Conservation (phyloP, 2,797 vertebrate species). For the Epinephelus coioides region DNA sequence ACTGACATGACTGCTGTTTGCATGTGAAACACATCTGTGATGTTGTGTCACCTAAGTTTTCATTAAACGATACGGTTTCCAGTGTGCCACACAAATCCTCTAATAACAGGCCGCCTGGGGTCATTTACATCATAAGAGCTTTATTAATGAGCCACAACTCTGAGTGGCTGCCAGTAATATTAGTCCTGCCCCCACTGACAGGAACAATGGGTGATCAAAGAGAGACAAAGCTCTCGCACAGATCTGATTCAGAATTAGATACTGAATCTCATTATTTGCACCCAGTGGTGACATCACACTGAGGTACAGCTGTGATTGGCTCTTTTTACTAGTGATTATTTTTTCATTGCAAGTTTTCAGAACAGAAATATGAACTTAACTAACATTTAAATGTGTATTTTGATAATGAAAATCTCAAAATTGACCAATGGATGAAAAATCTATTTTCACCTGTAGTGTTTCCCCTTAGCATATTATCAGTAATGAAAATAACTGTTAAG, state of each 20-base stretch:
- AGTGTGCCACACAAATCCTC: background rate
- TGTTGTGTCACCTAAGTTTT: constrained; percentile 6
- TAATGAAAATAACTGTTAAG: too few relatives aligned
- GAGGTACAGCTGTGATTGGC: background rate
- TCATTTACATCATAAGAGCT: constrained; percentile 25
- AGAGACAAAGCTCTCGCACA: constrained; percentile 4
- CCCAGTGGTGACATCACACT: constrained; percentile 2
- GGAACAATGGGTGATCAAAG: constrained; percentile 28
- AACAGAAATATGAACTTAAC: too few relatives aligned
- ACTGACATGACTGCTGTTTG: background rate
- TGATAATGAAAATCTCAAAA: too few relatives aligned
- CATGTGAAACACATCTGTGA: background rate
- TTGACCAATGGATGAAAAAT: too few relatives aligned
- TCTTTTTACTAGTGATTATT: background rate
- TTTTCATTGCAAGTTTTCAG: too few relatives aligned
- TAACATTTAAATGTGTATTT: too few relatives aligned
- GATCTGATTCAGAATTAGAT: constrained; percentile 23
- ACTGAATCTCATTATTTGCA: constrained; percentile 18
- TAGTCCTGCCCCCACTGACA: constrained; percentile 15
- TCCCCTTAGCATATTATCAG: too few relatives aligned
- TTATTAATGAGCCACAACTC: constrained; percentile 28
- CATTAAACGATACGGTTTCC: constrained; percentile 10
- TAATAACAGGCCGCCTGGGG: constrained; percentile 14
- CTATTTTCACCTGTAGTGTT: too few relatives aligned
- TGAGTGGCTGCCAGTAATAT: constrained; percentile 15